A percentile compares a stretch with the other conserved stretches of the same genome.
These are phyloP conservation scores for Cepaea nemoralis DNA, from an alignment of 1,140 invertebrate genomes.

Conservation along the genomic window DNA sequence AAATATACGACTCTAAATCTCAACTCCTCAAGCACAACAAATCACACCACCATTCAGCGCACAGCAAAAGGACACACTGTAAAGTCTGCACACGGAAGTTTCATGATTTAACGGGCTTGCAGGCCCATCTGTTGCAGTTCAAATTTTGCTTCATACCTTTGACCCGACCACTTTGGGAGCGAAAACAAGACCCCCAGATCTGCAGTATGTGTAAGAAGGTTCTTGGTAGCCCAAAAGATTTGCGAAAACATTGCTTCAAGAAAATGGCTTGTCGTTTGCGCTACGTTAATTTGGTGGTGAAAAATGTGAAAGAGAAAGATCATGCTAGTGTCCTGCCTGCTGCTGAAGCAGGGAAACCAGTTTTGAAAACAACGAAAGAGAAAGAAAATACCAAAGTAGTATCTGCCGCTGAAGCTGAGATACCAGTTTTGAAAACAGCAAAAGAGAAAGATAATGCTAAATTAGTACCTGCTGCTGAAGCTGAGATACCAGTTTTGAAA, in stretches of 20 bases:
- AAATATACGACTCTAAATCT: not conserved
- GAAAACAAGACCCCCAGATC: not conserved
- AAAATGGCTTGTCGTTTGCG: slow-evolving; percentile 26
- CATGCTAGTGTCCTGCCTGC: not conserved
- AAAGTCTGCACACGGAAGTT: slow-evolving; percentile 25
- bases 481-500: too few species aligned
- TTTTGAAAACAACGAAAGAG: too few species aligned
- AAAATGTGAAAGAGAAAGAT: not conserved
- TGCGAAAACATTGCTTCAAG: slow-evolving; percentile 29
- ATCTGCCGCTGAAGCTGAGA: not conserved
- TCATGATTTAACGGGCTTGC: not conserved
- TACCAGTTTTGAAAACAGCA: too few species aligned
- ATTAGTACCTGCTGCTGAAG: too few species aligned
- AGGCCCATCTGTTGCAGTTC: slow-evolving; percentile 11
- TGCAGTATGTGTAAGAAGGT: slow-evolving; percentile 21
- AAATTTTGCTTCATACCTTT: slow-evolving; percentile 26
- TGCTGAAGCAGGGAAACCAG: too few species aligned
- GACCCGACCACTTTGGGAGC: not conserved
- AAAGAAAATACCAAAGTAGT: too few species aligned
- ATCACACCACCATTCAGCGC: not conserved
- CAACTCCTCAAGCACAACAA: not conserved
- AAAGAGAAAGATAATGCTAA: not conserved
- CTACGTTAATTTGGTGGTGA: slow-evolving; percentile 10
- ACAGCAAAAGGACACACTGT: not conserved
- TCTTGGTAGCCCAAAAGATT: not conserved